A percentile compares a stretch with the other conserved stretches of the same genome.
These are phyloP conservation scores for Actinemys pallida DNA, from an alignment of 2,113 vertebrate genomes.

Conservation along the genomic window DNA sequence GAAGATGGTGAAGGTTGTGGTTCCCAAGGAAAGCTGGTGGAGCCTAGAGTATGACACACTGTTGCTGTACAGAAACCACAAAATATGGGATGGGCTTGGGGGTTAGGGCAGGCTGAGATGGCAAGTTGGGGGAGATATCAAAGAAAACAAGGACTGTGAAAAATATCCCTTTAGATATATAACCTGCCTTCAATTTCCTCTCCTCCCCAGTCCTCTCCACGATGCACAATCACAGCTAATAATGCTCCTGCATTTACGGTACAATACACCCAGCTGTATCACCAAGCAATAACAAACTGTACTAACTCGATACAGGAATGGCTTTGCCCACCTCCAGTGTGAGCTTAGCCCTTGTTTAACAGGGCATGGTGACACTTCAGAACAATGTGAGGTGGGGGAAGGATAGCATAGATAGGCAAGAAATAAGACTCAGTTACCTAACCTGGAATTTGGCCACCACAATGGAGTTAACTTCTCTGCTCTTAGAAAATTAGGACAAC, in stretches of 20 bases:
- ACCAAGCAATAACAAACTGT: background rate
- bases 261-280: background rate
- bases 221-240: background rate
- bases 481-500: rapidly evolving
- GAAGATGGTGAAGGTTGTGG: background rate
- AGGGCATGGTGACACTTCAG: background rate
- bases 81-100: background rate
- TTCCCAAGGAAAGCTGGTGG: background rate
- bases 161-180: background rate
- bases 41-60: background rate
- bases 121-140: background rate
- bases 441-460: background rate
- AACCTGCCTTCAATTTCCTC: background rate
- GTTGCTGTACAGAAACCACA: background rate
- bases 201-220: background rate
- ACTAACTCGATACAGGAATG: rapidly evolving
- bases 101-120: background rate
- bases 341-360: background rate
- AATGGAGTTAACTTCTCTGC: background rate
- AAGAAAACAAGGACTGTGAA: background rate
- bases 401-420: background rate
- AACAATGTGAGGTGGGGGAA: background rate
- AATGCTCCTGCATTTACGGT: background rate
- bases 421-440: rapidly evolving
- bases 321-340: background rate